Evolutionary conservation across 2,113 vertebrate species (phyloP), one percentile per base, ranked within the genome.

Genomic region (Hystrix brachyura): DNA sequence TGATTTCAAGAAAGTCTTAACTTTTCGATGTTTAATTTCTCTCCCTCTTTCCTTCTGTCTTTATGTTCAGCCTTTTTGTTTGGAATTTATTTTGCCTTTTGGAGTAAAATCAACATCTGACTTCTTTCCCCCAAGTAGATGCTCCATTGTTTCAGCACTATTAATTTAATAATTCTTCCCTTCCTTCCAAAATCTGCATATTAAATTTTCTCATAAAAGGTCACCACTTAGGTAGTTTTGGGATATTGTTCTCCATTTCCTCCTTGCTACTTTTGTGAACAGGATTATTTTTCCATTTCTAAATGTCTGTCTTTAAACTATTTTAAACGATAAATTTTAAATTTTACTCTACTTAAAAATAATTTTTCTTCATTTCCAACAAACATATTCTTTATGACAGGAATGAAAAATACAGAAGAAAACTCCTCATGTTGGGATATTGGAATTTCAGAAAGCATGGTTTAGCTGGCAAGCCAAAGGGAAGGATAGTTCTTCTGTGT

Each of bases 261-360:
- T 94, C 62, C 38, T 79, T 90, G 64, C 85, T 90, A 74, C 48
- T 89, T 94, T 92, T 85, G 71, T 34, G 57, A 89, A 81, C 15
- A 80, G 69, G n/a, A 55, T 89, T 71, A 43, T 85, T 92, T 93
- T 94, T 89, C n/a, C 34, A 72, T 60, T 67, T 92, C 48, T 65
- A 72, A 92, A 72, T 84, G 29, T 19, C 64, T 46, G 13, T 59
- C 13, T 92, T 92, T 95, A 95, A 80, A 95, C 64, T 51, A 72
- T 85, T 72, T 80, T 92, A 64, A 80, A 76, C 9, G 13, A 15
- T 72, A 80, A 27, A 51, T 79, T 88, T 79, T 88, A 92, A 92
- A 83, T 51, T 79, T 55, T 46, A 80, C 60, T 62, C 11, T 19
- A 59, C n/a, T 60, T 43, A 48, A 89, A 83, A 85, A 38, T 72